Evolutionary conservation across 2,888 invertebrate genomes (phyloP).

Genomic region (Merodon equestris): DNA sequence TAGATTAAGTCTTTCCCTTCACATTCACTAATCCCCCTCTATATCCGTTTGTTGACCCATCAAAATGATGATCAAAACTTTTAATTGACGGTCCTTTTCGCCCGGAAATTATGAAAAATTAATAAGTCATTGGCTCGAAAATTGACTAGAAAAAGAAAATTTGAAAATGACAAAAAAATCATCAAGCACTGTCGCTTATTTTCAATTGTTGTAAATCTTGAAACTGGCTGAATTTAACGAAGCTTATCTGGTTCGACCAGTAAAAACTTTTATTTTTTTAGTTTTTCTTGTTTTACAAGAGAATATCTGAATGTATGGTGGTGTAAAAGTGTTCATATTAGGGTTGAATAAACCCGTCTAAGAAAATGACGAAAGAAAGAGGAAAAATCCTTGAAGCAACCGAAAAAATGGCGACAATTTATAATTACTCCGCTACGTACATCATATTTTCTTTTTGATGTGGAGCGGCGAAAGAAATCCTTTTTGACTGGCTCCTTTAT

Average conservation of each 20-base stretch:
- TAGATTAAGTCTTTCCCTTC: neutral
- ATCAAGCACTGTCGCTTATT: conserved; percentile 1
- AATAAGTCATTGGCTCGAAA: conserved; percentile 18
- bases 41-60: conserved; percentile 26
- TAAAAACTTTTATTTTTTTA: too few relatives aligned
- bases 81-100: conserved; percentile 34
- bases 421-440: conserved; percentile 31
- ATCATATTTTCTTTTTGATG: conserved; percentile 15
- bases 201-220: conserved; percentile 20
- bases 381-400: conserved; percentile 8
- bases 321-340: too few relatives aligned
- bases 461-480: conserved; percentile 7
- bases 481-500: conserved; percentile 36
- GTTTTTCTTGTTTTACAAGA: too few relatives aligned
- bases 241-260: conserved; percentile 10
- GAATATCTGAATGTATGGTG: too few relatives aligned
- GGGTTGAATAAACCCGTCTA: too few relatives aligned
- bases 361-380: too few relatives aligned
- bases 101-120: conserved; percentile 31
- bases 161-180: conserved; percentile 6
- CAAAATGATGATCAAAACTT: conserved; percentile 37
- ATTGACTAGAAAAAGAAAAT: too few relatives aligned
- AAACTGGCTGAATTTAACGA: conserved; percentile 25
- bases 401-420: conserved; percentile 47
- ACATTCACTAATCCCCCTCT: neutral